These are phyloP conservation scores for Nixonia krombeini DNA, from an alignment of 1,140 invertebrate genomes.

Conservation along the genomic window DNA sequence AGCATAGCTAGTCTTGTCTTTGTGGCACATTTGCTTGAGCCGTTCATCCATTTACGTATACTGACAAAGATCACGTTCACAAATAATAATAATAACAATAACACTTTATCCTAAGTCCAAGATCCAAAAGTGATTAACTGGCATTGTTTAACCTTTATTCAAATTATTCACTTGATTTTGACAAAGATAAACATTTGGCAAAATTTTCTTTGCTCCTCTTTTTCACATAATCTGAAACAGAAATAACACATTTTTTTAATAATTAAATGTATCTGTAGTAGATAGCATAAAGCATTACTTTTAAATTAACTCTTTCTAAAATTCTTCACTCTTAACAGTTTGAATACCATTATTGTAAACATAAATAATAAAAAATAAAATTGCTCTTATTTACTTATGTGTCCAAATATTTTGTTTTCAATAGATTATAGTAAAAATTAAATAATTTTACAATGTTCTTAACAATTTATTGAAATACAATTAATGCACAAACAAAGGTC, in stretches of 20 bases:
- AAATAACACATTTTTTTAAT: neutral
- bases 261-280: no score
- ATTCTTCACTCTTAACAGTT: no score
- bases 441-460: no score
- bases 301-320: no score
- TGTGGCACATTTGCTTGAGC: constrained; percentile 57
- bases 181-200: neutral
- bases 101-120: constrained; percentile 64
- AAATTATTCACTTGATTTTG: neutral
- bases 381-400: no score
- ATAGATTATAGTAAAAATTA: no score
- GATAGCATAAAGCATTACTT: no score
- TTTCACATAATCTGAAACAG: neutral
- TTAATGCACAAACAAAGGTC: no score
- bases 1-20: constrained; percentile 57
- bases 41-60: constrained; percentile 67
- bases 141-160: constrained; percentile 55
- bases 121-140: constrained; percentile 60
- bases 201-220: neutral
- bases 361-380: no score
- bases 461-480: no score
- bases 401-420: no score
- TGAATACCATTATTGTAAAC: no score
- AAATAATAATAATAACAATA: constrained; percentile 2
- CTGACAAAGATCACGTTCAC: constrained; percentile 26